Evolutionary conservation across 2,888 invertebrate species (phyloP), one percentile per base, ranked within the genome.

Genomic region (Drosophila prostipennis): DNA sequence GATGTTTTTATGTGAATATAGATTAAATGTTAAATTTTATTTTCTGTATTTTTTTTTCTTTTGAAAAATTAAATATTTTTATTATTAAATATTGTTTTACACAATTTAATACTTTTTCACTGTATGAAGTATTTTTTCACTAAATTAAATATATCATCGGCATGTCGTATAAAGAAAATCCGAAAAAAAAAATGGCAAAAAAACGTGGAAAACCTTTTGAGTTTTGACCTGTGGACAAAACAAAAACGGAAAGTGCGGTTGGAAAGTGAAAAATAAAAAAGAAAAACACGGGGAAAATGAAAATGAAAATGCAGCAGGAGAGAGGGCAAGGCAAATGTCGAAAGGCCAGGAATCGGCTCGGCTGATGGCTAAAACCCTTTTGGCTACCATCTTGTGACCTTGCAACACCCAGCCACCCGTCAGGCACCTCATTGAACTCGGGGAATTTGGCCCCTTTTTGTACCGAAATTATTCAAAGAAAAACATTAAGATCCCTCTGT

Each of bases 401-500:
- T 46, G 54, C 36, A 39, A 52, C 51, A 5, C 26, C 26, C 13
- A n/a, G 0, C n/a, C 10, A 16, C 42, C 42, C 51, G 7, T 26
- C 43, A 7, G 23, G 23, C 43, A 43, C 43, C 43, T 43, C 43
- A 43, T 43, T 43, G 43, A 43, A n/a, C 23, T 23, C 23, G n/a
- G 7, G 23, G 23, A 23, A 43, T 43, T 13, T 48, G 57, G 57
- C 58, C 29, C 34, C 32, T 63, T 42, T 32, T 46, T 23, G 40
- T 57, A 58, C 69, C 64, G 2, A 57, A 73, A 86, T 83, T 80
- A 86, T 80, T 80, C 76, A 80, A 80, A 80, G 78, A 86, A 86
- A 77, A 82, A 77, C 76, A 80, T 86, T 80, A 73, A 65, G 72
- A 74, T 77, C 65, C 65, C 56, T 61, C 55, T 19, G 59, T 48